Conservation (phyloP, 1,140 invertebrate species). For the Agrilus planipennis region DNA sequence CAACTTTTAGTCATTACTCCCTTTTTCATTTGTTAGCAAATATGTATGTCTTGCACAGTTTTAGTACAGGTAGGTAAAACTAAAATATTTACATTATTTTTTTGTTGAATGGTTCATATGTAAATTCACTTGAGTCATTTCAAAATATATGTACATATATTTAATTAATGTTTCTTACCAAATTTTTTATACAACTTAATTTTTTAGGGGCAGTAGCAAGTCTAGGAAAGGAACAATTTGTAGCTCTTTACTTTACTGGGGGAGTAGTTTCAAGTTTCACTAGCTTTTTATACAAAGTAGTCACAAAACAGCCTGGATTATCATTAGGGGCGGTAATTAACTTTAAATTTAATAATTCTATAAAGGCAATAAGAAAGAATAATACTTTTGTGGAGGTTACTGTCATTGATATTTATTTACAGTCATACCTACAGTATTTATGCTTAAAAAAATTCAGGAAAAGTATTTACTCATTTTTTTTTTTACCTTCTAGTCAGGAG, state of each 20-base stretch:
- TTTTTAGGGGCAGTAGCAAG: conserved; percentile 50
- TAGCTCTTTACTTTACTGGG: conserved; percentile 79
- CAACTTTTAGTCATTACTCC: conserved; percentile 87
- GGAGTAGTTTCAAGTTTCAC: conserved; percentile 79
- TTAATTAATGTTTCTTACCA: no score
- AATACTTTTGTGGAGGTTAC: no score
- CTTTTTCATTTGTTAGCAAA: conserved; percentile 78
- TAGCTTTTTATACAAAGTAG: conserved; percentile 71
- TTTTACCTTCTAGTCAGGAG: conserved; percentile 67
- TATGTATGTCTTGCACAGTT: conserved; percentile 93
- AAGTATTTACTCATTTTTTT: no score
- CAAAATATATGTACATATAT: not conserved
- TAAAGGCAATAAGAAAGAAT: no score
- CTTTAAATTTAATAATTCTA: not conserved
- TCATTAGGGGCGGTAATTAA: conserved; percentile 84
- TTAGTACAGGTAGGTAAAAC: conserved; percentile 52
- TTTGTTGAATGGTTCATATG: conserved; percentile 7
- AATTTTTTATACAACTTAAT: no score
- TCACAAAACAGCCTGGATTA: conserved; percentile 48
- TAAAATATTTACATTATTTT: no score
- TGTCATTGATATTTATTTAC: no score
- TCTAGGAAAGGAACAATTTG: conserved; percentile 85
- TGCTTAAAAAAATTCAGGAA: not conserved
- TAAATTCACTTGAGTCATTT: not conserved
- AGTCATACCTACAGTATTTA: no score